Percentiles rank a stretch among this genome's conserved stretches.
Conservation (phyloP, 2,888 invertebrate genomes). For the Erynnis tages region DNA sequence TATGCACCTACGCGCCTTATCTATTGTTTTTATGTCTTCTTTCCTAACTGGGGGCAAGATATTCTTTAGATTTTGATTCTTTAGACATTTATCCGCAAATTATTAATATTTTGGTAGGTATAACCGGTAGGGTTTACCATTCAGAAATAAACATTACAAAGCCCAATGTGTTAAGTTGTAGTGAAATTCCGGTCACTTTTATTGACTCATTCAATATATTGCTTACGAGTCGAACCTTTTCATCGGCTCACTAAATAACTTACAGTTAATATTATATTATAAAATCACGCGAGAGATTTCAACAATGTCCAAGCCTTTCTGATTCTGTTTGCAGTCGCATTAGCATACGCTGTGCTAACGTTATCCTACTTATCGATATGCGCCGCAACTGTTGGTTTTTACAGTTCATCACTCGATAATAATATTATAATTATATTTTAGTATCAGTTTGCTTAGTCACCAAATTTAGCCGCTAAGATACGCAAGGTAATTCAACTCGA, state of each 20-base stretch:
- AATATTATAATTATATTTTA: slow-evolving; percentile 54
- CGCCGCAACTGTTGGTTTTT: slow-evolving; percentile 60
- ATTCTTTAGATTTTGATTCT: no score
- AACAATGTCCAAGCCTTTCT: slow-evolving; percentile 43
- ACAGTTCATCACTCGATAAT: slow-evolving; percentile 59
- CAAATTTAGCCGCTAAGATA: background rate
- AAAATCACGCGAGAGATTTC: slow-evolving; percentile 70
- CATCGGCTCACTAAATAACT: slow-evolving; percentile 58
- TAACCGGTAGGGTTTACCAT: slow-evolving; percentile 3
- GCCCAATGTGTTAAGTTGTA: slow-evolving; percentile 46
- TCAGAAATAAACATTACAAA: slow-evolving; percentile 30
- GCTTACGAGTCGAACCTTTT: slow-evolving; percentile 46
- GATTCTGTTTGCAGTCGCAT: slow-evolving; percentile 63
- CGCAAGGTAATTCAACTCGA: slow-evolving; percentile 30
- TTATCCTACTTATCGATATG: slow-evolving; percentile 67
- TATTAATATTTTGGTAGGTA: background rate
- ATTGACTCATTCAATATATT: slow-evolving; percentile 53
- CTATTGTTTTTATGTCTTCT: no score
- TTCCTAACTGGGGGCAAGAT: no score
- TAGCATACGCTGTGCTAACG: slow-evolving; percentile 64
- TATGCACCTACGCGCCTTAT: no score
- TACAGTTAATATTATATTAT: slow-evolving; percentile 77
- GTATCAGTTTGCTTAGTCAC: slow-evolving; percentile 41
- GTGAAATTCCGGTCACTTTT: slow-evolving; percentile 63
- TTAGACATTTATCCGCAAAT: no score